phyloP scores from a whole-genome alignment of 2,888 invertebrate genomes.

The Himalopsyche tibetana region DNA sequence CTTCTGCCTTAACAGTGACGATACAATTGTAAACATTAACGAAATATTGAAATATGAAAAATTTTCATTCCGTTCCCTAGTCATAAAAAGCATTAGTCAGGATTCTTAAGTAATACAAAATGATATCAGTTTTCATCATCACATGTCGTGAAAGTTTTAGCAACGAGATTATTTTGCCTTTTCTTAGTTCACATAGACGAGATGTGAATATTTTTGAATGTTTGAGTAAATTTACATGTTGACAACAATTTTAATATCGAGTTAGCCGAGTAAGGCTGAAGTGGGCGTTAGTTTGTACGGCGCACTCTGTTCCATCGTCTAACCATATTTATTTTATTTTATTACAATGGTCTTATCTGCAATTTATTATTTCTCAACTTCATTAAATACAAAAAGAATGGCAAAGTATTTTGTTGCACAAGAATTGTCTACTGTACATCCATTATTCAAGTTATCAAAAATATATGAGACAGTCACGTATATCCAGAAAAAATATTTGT shows the following conservation, averaged over 20 bases:
- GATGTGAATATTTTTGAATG: constrained; percentile 57
- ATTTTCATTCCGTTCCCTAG: neutral
- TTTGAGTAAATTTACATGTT: constrained; percentile 57
- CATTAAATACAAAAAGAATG: no score
- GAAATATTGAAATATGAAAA: neutral
- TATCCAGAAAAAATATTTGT: no score
- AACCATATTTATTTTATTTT: no score
- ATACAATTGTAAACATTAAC: neutral
- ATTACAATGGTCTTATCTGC: no score
- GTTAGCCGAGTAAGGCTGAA: constrained; percentile 45
- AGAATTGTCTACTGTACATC: no score
- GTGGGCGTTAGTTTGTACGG: neutral
- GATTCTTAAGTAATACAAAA: neutral
- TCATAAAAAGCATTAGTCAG: neutral
- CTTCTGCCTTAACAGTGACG: no score
- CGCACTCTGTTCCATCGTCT: neutral
- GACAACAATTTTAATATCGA: constrained; percentile 62
- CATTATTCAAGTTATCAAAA: no score
- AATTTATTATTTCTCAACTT: no score
- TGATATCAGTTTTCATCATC: neutral
- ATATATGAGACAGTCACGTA: no score
- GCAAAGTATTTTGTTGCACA: no score
- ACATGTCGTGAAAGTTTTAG: constrained; percentile 21
- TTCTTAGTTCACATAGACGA: neutral
- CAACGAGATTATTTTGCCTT: neutral